Evolutionary conservation across 2,888 invertebrate genomes (phyloP).

Genomic region (Cerastis rubricosa): DNA sequence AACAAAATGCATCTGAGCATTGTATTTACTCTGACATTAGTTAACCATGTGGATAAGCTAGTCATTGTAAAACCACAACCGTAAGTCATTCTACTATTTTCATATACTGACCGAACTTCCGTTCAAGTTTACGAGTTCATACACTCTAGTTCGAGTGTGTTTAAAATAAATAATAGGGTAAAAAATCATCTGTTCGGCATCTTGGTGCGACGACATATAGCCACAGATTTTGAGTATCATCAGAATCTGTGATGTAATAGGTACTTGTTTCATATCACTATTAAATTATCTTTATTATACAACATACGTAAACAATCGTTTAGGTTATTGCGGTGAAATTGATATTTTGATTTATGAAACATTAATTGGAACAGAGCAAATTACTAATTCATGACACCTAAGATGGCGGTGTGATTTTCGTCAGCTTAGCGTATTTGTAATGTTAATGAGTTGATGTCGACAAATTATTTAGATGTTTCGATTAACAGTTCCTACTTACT

Average conservation of each 20-base stretch:
- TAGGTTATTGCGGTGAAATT: slow-evolving; percentile 39
- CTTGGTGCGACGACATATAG: slow-evolving; percentile 56
- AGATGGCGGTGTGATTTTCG: slow-evolving; percentile 39
- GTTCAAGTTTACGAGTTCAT: slow-evolving; percentile 72
- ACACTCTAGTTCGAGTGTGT: slow-evolving; percentile 72
- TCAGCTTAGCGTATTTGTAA: slow-evolving; percentile 36
- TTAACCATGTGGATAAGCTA: slow-evolving; percentile 49
- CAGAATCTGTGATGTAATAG: slow-evolving; percentile 34
- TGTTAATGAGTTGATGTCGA: slow-evolving; percentile 21
- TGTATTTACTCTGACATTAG: slow-evolving; percentile 49
- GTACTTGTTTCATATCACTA: slow-evolving; percentile 26
- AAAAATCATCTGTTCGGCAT: slow-evolving; percentile 61
- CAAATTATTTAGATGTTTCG: slow-evolving; percentile 22
- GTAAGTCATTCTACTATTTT: slow-evolving; percentile 69
- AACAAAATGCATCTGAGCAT: slow-evolving; percentile 40
- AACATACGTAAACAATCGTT: slow-evolving; percentile 48
- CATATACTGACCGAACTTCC: slow-evolving; percentile 68
- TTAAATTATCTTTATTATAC: slow-evolving; percentile 28
- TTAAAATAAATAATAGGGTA: slow-evolving; percentile 73
- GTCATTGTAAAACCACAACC: slow-evolving; percentile 63
- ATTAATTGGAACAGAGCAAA: slow-evolving; percentile 14
- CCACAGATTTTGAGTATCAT: slow-evolving; percentile 61
- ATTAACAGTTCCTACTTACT: background rate
- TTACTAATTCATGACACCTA: slow-evolving; percentile 24
- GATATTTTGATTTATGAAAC: slow-evolving; percentile 16